A percentile compares a stretch with the other conserved stretches of the same genome.
Conservation (phyloP, 2,113 vertebrate genomes). For the Dasyurus viverrinus region DNA sequence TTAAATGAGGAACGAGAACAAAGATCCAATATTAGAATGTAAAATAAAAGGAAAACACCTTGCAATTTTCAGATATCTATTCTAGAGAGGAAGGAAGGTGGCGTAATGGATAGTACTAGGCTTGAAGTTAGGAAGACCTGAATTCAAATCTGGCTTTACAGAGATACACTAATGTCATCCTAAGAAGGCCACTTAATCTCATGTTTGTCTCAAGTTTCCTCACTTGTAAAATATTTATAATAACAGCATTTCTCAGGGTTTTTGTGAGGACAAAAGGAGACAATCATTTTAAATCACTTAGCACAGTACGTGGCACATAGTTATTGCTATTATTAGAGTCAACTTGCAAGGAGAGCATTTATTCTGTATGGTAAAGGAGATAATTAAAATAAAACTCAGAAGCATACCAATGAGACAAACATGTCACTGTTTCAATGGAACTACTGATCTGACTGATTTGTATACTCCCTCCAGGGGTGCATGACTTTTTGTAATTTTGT, state of each 20-base stretch:
- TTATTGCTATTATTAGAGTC: background rate
- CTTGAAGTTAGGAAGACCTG: background rate
- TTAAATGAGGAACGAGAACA: background rate
- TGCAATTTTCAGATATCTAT: background rate
- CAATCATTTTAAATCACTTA: background rate
- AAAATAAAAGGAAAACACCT: conserved; percentile 17
- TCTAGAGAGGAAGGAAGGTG: background rate
- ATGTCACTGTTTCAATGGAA: background rate
- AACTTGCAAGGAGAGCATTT: background rate
- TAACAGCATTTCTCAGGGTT: background rate
- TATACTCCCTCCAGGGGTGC: background rate
- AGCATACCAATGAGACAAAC: background rate
- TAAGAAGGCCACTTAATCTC: background rate
- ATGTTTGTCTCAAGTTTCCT: background rate
- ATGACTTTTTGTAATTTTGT: background rate
- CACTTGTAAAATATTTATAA: background rate
- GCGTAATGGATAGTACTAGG: background rate
- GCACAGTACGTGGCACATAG: background rate
- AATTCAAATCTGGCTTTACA: background rate
- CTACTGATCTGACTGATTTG: background rate
- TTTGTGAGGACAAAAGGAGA: background rate
- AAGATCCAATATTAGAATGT: background rate
- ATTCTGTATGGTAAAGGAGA: background rate
- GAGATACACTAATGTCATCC: background rate
- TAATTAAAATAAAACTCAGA: background rate